Evolutionary conservation across 2,888 invertebrate species (phyloP).

Genomic region (Lacanobia oleracea): DNA sequence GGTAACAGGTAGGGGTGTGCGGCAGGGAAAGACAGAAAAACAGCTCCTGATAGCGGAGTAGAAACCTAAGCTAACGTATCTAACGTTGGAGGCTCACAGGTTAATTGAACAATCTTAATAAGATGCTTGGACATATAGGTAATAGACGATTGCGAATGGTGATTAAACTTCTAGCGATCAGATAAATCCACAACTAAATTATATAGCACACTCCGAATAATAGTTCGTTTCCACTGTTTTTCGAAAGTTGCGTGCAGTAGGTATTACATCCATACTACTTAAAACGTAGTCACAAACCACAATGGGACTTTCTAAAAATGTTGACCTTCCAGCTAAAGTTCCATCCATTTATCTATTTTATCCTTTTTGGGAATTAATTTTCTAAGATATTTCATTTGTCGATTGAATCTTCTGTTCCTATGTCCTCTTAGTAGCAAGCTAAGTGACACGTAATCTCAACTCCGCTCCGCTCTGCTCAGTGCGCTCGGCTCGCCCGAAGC

Average conservation of each 20-base stretch:
- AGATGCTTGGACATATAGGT: not conserved
- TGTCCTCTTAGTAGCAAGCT: not conserved
- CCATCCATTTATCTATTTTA: no score
- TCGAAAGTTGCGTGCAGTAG: no score
- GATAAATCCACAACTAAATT: not conserved
- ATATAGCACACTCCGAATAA: not conserved
- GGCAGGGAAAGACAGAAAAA: slow-evolving; percentile 11
- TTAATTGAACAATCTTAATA: not conserved
- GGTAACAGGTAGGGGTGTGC: slow-evolving; percentile 36
- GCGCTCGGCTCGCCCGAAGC: slow-evolving; percentile 2
- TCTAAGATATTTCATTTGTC: not conserved
- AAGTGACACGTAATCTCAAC: slow-evolving; percentile 25
- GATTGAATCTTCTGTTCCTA: not conserved
- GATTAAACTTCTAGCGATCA: not conserved
- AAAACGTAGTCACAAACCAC: no score
- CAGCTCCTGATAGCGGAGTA: not conserved
- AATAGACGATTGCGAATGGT: not conserved
- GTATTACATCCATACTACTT: no score
- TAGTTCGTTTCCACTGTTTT: no score
- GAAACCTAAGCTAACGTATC: not conserved
- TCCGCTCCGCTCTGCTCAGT: slow-evolving; percentile 4
- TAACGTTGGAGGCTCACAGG: not conserved
- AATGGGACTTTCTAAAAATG: no score
- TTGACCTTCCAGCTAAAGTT: no score
- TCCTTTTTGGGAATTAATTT: no score